Base-by-base conservation (phyloP, 2,113 vertebrate species). In the Salminus brasiliensis region DNA sequence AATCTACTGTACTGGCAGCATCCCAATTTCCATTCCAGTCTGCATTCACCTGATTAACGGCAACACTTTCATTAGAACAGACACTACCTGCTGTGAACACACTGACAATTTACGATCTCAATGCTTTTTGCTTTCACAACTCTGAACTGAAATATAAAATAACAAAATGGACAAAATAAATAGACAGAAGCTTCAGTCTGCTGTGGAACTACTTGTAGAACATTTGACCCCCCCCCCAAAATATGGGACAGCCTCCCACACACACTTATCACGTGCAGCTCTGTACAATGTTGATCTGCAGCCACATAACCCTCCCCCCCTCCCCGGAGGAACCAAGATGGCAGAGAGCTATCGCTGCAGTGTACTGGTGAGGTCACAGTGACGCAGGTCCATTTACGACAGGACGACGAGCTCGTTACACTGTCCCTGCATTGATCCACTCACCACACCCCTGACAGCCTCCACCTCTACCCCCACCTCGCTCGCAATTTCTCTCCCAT, bases 301-400 rank as follows among this genome's bases (percentile, higher is more conserved):
- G 85, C 1, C 25, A 10, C n/a, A 32, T 21, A 36, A 29, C 57
- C 71, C 41, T 78, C 74, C 73, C 53, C 69, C 71, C 45, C 27
- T 41, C 15, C 62, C 60, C 36, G 9, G 36, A 5, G 45, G 49
- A 34, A 62, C 86, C 79, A 72, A 86, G 68, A 79, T 32, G 16
- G 59, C 66, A 80, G 80, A 60, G 63, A 81, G 67, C 72, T 27
- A 85, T 81, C 63, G 78, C 78, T 84, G 86, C 81, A 80, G 62
- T 53, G 74, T 72, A 83, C 53, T 72, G 80, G 77, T 88, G 70
- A 87, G 74, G 89, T 87, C 84, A 87, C 47, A 18, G 72, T 89
- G 90, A 93, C 83, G 81, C 79, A 86, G 80, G 84, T 34, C 63
- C 77, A 76, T 71, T 81, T 30, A 57, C 21, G 6, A 53, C 68